Percentiles rank a stretch among this genome's conserved stretches.
phyloP scores from a whole-genome alignment of 2,888 invertebrate genomes.

The Eupelmus urozonus region DNA sequence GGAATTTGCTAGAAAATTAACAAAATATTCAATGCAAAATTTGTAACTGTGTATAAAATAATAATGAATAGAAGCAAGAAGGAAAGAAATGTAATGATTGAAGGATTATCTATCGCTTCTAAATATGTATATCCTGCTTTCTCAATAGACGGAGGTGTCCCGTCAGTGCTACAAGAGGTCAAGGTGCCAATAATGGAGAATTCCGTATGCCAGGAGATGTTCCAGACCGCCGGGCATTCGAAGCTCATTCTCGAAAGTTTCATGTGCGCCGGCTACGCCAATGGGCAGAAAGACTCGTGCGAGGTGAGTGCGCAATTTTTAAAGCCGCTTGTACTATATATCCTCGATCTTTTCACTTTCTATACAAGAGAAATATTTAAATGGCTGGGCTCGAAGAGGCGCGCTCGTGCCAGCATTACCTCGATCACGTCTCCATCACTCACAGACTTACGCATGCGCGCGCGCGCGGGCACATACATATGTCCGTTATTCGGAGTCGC shows the following conservation, averaged over 20 bases:
- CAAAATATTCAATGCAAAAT: too few species aligned
- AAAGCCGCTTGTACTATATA: too few species aligned
- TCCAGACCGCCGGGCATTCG: constrained; percentile 91
- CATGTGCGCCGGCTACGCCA: constrained; percentile 94
- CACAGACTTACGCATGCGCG: neutral
- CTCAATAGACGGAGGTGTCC: constrained; percentile 86
- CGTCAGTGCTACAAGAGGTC: constrained; percentile 93
- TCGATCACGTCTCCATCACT: neutral
- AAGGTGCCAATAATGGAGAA: constrained; percentile 95
- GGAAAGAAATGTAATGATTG: neutral
- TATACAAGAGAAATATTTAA: too few species aligned
- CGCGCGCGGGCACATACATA: constrained; percentile 2
- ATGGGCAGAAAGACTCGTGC: constrained; percentile 94
- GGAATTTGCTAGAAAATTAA: too few species aligned
- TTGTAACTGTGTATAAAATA: too few species aligned
- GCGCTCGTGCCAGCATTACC: too few species aligned
- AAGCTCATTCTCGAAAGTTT: constrained; percentile 93
- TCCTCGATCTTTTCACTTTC: too few species aligned
- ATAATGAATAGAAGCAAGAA: neutral
- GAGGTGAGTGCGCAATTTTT: constrained; percentile 81
- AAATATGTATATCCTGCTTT: constrained; percentile 5
- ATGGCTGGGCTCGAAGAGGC: too few species aligned
- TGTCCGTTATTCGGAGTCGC: constrained; percentile 54
- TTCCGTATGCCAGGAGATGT: constrained; percentile 95
- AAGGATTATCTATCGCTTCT: neutral